phyloP scores from a whole-genome alignment of 2,888 invertebrate genomes.

The Drosophila mayaguana region DNA sequence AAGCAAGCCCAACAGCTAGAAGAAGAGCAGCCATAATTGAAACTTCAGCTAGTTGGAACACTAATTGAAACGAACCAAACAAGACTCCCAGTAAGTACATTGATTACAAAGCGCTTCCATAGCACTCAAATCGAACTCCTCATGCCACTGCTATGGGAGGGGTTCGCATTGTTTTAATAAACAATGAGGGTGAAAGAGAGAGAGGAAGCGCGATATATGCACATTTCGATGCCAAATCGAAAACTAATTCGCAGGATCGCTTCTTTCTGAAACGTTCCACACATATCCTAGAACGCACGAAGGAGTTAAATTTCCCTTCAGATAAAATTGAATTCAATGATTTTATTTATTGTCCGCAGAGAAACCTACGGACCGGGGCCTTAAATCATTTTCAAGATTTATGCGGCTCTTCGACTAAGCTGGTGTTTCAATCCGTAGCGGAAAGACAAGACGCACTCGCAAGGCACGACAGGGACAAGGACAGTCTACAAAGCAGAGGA shows the following conservation, averaged over 20 bases:
- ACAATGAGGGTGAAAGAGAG: no score
- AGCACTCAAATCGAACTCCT: no score
- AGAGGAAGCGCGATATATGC: no score
- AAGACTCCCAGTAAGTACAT: neutral
- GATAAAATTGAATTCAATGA: conserved; percentile 12
- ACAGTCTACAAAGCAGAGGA: neutral
- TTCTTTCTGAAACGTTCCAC: neutral
- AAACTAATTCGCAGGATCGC: neutral
- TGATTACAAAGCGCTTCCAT: no score
- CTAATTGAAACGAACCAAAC: conserved; percentile 6
- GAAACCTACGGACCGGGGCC: neutral
- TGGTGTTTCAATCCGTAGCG: conserved; percentile 32
- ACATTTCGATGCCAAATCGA: neutral
- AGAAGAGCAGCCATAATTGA: conserved; percentile 34
- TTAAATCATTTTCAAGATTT: conserved; percentile 42
- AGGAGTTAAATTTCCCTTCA: neutral
- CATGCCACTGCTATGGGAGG: no score
- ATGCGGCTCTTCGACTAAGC: conserved; percentile 28
- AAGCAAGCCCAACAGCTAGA: conserved; percentile 2
- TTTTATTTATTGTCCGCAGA: conserved; percentile 1
- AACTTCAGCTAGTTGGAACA: conserved; percentile 24
- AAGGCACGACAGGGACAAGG: conserved; percentile 11
- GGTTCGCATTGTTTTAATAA: no score
- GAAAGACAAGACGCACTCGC: conserved; percentile 30
- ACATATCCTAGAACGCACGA: no score